These are phyloP conservation scores for Sebastes iracundus DNA, from an alignment of 2,797 vertebrate species.

Conservation along the genomic window DNA sequence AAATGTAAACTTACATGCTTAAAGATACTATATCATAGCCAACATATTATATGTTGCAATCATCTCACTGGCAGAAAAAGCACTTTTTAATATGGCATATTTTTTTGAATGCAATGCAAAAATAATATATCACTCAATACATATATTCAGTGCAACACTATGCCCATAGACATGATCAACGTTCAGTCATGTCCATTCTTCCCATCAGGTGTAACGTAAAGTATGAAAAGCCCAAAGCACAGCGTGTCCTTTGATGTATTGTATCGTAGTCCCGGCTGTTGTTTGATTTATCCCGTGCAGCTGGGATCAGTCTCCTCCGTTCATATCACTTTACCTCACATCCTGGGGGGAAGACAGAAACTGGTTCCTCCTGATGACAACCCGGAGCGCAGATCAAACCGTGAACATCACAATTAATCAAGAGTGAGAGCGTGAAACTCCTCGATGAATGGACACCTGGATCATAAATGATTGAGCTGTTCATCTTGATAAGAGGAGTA, in stretches of 20 bases:
- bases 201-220: neutral
- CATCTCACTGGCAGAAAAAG: neutral
- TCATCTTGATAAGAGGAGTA: constrained; percentile 13
- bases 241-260: constrained; percentile 63
- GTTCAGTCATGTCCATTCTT: constrained; percentile 15
- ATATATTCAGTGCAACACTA: neutral
- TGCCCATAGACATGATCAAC: neutral
- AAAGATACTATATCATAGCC: neutral
- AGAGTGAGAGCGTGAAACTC: constrained; percentile 59
- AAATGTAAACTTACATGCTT: neutral
- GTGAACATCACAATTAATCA: constrained; percentile 75
- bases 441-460: constrained; percentile 37
- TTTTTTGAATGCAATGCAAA: neutral
- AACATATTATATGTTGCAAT: neutral
- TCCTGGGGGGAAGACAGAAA: constrained; percentile 55
- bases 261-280: constrained; percentile 39
- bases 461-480: constrained; percentile 43
- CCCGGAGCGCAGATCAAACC: constrained; percentile 46
- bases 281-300: constrained; percentile 43
- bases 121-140: too few species aligned
- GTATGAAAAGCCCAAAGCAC: constrained; percentile 31
- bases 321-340: constrained; percentile 54
- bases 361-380: constrained; percentile 11
- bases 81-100: neutral
- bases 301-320: constrained; percentile 28